Evolutionary conservation across 2,113 vertebrate genomes (phyloP), one percentile per base, ranked within the genome.

Genomic region (Aspiorhynchus laticeps): DNA sequence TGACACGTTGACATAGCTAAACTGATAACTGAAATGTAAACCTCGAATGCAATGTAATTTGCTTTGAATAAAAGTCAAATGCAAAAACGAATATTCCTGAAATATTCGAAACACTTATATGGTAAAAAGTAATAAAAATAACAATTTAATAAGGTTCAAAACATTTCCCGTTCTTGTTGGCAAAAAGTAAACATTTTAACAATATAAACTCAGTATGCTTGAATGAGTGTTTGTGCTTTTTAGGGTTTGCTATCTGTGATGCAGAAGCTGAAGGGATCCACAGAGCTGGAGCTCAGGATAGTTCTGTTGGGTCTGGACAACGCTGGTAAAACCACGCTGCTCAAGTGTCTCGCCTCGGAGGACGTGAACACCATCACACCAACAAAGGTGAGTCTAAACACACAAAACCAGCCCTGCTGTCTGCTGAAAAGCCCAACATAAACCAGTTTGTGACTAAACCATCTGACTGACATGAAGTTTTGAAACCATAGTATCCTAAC

Each of bases 231-330:
- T 71, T 12, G 41, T 53, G 26, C 33, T 80, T 2, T 26, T 90
- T 91, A 93, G 94, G 95, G 94, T 86, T 92, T 96, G 89, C 91
- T 96, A 46, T 95, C 95, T 0, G 87, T 95, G 87, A 93, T 95
- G 82, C 90, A 94, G 89, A 95, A 80, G 75, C 92, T 95, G 84
- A 94, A 92, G 86, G 93, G 93, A 0, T 89, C 92, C 0, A 41
- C 83, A 0, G 93, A 94, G 90, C 91, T 92, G 82, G 93, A 95
- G 87, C 89, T 95, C 81, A 92, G 91, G 84, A 94, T 96, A 0
- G 85, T 95, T 31, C 92, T 96, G 69, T 86, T 96, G 84, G 95
- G 94, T 61, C 90, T 95, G 89, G 95, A 95, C 84, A 96, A 95
- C 0, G 95, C 95, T 0, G 94, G 95, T 7, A 96, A 96, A 90